A percentile compares a stretch with the other conserved stretches of the same genome.
Evolutionary conservation across 2,113 vertebrate genomes (phyloP).

Genomic region (Sapajus apella): DNA sequence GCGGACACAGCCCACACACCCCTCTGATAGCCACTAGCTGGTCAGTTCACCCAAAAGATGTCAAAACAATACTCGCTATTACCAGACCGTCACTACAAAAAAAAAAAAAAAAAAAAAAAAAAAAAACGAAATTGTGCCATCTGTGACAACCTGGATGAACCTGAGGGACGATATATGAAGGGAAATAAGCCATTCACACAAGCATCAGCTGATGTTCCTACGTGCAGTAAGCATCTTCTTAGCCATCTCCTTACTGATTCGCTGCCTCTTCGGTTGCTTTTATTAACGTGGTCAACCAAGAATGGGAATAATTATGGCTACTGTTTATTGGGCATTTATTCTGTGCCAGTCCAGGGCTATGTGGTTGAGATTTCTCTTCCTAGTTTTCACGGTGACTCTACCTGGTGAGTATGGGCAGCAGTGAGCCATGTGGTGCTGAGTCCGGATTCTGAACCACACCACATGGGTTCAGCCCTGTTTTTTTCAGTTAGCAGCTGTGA

Average conservation of each 20-base stretch:
- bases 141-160: fast-evolving
- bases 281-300: neutral
- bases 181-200: too few species aligned
- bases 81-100: too few species aligned
- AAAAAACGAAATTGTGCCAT: neutral
- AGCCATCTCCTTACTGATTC: neutral
- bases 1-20: too few species aligned
- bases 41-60: too few species aligned
- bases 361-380: neutral
- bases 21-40: too few species aligned
- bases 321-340: neutral
- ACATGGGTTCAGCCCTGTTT: neutral
- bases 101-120: neutral
- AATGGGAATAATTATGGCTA: neutral
- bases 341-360: neutral
- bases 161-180: too few species aligned
- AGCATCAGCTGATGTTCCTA: neutral
- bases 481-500: neutral
- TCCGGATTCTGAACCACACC: neutral
- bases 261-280: neutral
- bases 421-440: fast-evolving
- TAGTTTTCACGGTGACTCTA: neutral
- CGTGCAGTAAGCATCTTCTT: neutral
- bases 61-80: too few species aligned
- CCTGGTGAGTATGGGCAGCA: fast-evolving